These are phyloP conservation scores for Esox lucius DNA, from an alignment of 2,797 vertebrate genomes.

Conservation along the genomic window DNA sequence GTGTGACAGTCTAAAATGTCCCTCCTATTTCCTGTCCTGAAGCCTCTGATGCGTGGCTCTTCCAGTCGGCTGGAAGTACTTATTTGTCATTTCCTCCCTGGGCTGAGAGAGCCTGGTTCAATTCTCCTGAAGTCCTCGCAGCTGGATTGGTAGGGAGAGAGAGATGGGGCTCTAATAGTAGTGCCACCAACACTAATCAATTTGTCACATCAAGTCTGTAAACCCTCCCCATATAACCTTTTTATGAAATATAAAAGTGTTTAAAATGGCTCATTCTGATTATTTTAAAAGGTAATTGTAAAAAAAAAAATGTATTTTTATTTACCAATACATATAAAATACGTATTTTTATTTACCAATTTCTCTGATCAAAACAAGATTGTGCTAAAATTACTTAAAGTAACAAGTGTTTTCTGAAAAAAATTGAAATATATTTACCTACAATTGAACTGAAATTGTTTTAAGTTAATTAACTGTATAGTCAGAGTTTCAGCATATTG, in stretches of 20 bases:
- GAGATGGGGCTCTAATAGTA: constrained; percentile 7
- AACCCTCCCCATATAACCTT: neutral
- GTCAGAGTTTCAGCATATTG: too few relatives aligned
- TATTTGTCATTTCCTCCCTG: constrained; percentile 55
- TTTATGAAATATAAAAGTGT: neutral
- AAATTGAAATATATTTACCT: too few relatives aligned
- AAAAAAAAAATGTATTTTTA: neutral
- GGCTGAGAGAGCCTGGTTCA: constrained; percentile 34
- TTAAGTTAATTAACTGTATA: too few relatives aligned
- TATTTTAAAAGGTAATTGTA: neutral
- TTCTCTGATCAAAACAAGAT: neutral
- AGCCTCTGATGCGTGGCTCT: constrained; percentile 42
- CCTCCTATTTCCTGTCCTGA: constrained; percentile 49
- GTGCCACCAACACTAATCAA: neutral
- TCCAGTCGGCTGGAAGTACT: constrained; percentile 47
- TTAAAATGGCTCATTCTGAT: neutral
- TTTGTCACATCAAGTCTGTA: neutral
- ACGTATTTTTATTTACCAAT: neutral
- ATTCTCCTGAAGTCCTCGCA: constrained; percentile 33
- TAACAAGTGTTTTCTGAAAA: too few relatives aligned
- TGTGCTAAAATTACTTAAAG: too few relatives aligned
- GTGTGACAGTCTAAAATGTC: constrained; percentile 36
- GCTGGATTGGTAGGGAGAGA: constrained; percentile 21
- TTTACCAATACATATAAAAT: too few relatives aligned
- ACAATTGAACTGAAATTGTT: too few relatives aligned